phyloP scores from a whole-genome alignment of 2,113 vertebrate species.

The Alethe castanea region DNA sequence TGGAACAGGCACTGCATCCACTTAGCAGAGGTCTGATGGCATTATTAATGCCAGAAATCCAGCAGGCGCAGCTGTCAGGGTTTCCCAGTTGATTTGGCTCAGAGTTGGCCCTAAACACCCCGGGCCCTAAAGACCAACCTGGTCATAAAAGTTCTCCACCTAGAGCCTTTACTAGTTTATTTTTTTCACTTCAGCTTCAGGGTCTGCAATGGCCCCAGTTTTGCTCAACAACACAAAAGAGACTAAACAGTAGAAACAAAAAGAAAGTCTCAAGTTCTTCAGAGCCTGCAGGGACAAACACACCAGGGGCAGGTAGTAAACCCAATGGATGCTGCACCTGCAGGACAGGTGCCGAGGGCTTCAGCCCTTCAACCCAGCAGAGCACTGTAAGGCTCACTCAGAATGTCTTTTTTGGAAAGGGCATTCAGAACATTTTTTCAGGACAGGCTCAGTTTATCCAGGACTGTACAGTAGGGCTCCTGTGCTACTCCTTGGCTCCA shows the following conservation, averaged over 20 bases:
- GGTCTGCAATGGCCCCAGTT: not conserved
- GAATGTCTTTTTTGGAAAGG: not conserved
- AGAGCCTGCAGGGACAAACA: not conserved
- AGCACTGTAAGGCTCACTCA: not conserved
- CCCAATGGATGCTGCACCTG: fast-evolving
- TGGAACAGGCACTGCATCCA: slow-evolving; percentile 34
- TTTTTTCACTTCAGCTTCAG: not conserved
- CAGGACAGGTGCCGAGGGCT: fast-evolving
- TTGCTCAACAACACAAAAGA: not conserved
- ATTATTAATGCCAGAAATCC: slow-evolving; percentile 41
- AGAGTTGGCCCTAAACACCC: not conserved
- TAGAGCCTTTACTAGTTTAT: not conserved
- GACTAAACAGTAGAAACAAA: not conserved
- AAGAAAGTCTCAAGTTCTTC: not conserved
- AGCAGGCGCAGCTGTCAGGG: not conserved
- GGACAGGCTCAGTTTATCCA: not conserved
- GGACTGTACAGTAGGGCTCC: not conserved
- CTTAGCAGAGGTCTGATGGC: slow-evolving; percentile 25
- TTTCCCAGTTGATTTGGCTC: slow-evolving; percentile 12
- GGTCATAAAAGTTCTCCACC: not conserved
- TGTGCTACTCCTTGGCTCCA: slow-evolving; percentile 4
- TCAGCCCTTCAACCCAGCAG: not conserved
- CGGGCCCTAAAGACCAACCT: not conserved
- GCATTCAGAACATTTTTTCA: not conserved
- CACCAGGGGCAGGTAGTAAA: fast-evolving